These are phyloP conservation scores for Marmota flaviventris DNA, from an alignment of 2,113 vertebrate species.

Conservation along the genomic window DNA sequence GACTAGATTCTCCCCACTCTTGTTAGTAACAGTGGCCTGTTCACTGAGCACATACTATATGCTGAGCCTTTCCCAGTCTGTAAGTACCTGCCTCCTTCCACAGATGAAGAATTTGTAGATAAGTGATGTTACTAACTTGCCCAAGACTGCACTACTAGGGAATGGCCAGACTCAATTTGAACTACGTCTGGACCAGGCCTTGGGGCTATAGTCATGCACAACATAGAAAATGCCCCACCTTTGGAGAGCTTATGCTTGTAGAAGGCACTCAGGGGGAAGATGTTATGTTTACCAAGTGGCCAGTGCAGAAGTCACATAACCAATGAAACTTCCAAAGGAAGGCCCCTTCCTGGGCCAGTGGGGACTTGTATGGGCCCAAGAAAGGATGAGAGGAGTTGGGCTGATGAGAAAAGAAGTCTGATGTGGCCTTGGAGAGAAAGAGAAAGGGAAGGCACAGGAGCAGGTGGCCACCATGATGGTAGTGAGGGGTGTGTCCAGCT, in stretches of 20 bases:
- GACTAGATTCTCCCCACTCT: not conserved
- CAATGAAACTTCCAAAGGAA: not conserved
- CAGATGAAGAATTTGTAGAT: not conserved
- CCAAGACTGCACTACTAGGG: not conserved
- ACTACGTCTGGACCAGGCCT: fast-evolving
- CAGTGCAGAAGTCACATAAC: not conserved
- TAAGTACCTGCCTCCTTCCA: not conserved
- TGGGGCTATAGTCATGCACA: not conserved
- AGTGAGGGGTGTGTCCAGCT: fast-evolving
- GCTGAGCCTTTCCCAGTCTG: not conserved
- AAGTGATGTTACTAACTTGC: not conserved
- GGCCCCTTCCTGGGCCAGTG: not conserved
- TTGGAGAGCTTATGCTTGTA: not conserved
- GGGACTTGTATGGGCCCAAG: not conserved
- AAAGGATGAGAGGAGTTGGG: not conserved
- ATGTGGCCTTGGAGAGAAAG: not conserved
- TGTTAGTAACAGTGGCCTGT: not conserved
- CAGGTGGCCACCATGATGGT: fast-evolving
- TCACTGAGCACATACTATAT: not conserved
- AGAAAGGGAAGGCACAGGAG: not conserved
- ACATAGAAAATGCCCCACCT: not conserved
- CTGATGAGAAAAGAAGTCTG: not conserved
- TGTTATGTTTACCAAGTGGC: not conserved
- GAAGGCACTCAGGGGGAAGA: not conserved
- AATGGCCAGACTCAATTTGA: not conserved